These are phyloP conservation scores for Cuculus canorus DNA, from an alignment of 2,797 vertebrate species.

Conservation along the genomic window DNA sequence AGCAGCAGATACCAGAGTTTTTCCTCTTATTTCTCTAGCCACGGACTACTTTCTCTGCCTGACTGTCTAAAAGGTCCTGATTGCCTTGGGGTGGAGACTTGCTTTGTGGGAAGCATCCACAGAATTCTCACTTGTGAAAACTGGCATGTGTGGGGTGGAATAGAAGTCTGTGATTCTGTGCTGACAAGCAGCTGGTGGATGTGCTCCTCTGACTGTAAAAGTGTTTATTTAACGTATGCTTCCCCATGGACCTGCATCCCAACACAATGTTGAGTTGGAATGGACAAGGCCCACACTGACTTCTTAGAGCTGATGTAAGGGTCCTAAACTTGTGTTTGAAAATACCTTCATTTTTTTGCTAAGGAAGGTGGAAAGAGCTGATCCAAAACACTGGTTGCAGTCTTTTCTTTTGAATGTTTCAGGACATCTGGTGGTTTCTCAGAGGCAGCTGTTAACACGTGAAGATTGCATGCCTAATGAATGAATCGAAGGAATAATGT, in stretches of 20 bases:
- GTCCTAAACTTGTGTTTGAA: background rate
- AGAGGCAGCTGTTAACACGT: background rate
- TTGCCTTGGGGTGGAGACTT: background rate
- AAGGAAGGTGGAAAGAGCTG: background rate
- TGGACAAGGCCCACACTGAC: background rate
- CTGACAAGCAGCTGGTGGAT: background rate
- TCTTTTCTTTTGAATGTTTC: background rate
- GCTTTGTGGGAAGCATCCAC: background rate
- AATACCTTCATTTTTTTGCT: background rate
- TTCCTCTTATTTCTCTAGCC: background rate
- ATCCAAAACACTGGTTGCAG: background rate
- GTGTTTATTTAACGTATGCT: background rate
- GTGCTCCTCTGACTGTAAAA: background rate
- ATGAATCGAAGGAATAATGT: background rate
- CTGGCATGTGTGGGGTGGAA: no score
- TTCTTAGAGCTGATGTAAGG: background rate
- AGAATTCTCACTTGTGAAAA: background rate
- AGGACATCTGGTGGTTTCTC: background rate
- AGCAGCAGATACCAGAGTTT: background rate
- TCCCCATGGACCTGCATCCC: background rate
- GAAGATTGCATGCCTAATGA: background rate
- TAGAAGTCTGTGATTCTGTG: background rate
- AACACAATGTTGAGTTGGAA: background rate
- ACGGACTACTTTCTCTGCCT: background rate
- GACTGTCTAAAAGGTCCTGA: accelerated